A percentile compares a stretch with the other conserved stretches of the same genome.
These are phyloP conservation scores for Nyctereutes procyonoides DNA, from an alignment of 2,113 vertebrate genomes.

Conservation along the genomic window DNA sequence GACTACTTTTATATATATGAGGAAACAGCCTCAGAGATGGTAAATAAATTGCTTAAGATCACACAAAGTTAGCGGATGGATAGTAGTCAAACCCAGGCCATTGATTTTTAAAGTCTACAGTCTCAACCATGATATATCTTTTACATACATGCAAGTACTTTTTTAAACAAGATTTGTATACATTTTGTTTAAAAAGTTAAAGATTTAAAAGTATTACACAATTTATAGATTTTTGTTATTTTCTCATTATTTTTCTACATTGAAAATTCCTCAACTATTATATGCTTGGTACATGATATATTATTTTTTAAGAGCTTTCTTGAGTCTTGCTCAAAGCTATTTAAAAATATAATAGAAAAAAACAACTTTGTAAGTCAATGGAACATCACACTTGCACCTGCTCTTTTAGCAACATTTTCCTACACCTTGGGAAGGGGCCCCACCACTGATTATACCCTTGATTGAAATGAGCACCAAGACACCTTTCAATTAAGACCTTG, in stretches of 20 bases:
- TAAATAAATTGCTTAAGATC: neutral
- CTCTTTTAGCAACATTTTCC: neutral
- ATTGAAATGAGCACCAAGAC: neutral
- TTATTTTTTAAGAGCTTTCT: neutral
- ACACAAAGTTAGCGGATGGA: neutral
- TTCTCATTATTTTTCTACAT: neutral
- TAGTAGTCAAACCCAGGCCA: neutral
- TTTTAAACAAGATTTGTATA: neutral
- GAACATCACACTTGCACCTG: neutral
- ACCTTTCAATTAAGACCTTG: neutral
- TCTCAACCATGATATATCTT: neutral
- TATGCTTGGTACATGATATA: neutral
- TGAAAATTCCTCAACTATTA: neutral
- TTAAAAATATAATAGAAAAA: neutral
- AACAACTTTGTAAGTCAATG: neutral
- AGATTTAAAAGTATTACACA: neutral
- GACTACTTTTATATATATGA: neutral
- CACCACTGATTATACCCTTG: neutral
- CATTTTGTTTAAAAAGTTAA: conserved; percentile 26
- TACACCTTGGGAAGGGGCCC: neutral
- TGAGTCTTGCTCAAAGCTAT: neutral
- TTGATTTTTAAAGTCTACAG: neutral
- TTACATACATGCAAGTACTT: neutral
- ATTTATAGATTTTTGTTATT: neutral
- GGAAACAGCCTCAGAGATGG: neutral